These are phyloP conservation scores for Alosa alosa DNA, from an alignment of 2,113 vertebrate species.

Conservation along the genomic window DNA sequence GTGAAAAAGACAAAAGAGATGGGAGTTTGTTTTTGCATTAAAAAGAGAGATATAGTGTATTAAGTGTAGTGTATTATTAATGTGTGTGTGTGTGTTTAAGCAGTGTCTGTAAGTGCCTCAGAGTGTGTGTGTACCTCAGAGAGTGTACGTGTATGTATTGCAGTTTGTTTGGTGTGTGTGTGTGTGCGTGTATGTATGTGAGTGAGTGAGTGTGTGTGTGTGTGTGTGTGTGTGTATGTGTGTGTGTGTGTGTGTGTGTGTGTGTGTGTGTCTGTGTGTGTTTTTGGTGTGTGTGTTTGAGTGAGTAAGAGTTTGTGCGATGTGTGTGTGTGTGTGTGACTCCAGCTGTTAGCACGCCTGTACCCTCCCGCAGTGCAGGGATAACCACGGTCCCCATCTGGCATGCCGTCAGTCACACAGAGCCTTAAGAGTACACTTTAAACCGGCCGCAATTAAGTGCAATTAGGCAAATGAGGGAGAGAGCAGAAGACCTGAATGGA, in stretches of 20 bases:
- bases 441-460: conserved; percentile 27
- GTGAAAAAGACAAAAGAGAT: background rate
- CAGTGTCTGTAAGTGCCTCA: no score
- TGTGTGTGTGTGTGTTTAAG: no score
- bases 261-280: background rate
- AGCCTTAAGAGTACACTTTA: conserved; percentile 8
- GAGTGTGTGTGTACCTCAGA: no score
- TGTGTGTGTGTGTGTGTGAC: conserved; percentile 11
- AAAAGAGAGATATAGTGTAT: no score
- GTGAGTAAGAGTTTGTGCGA: no score
- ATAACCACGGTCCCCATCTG: conserved; percentile 38
- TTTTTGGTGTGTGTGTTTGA: background rate
- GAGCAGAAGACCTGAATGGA: background rate
- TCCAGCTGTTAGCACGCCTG: conserved; percentile 46
- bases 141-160: no score
- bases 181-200: background rate
- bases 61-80: no score
- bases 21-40: background rate
- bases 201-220: background rate
- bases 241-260: background rate
- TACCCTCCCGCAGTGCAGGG: conserved; percentile 16
- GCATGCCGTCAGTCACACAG: conserved; percentile 29
- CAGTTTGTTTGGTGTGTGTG: no score
- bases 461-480: background rate
- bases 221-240: background rate